Evolutionary conservation across 1,140 invertebrate genomes (phyloP).

Genomic region (Apis florea): DNA sequence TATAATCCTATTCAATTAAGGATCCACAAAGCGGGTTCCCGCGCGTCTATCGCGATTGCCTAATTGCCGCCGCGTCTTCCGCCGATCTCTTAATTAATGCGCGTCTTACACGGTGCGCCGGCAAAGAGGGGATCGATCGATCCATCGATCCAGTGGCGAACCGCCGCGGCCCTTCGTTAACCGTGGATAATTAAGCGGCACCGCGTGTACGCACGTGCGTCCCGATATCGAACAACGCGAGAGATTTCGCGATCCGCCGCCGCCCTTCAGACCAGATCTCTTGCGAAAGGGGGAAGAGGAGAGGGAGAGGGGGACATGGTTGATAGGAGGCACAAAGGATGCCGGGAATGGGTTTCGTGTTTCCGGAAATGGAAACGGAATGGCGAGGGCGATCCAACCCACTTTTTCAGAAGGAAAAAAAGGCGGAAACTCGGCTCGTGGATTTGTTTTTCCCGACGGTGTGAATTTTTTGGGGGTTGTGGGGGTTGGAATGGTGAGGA

Average conservation of each 20-base stretch:
- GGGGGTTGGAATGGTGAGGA: too few species aligned
- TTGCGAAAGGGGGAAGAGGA: not conserved
- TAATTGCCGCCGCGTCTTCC: slow-evolving; percentile 62
- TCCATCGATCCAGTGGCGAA: slow-evolving; percentile 38
- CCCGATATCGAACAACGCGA: slow-evolving; percentile 31
- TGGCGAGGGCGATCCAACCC: not conserved
- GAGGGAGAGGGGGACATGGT: too few species aligned
- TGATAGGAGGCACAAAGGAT: slow-evolving; percentile 30
- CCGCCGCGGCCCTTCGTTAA: slow-evolving; percentile 53
- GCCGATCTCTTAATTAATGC: slow-evolving; percentile 66
- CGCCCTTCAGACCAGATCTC: not conserved
- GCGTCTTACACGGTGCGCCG: slow-evolving; percentile 43
- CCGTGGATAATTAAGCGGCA: slow-evolving; percentile 56
- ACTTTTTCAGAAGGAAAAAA: not conserved
- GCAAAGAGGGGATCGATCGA: slow-evolving; percentile 50
- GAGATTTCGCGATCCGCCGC: slow-evolving; percentile 30
- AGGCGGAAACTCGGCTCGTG: not conserved
- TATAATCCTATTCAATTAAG: slow-evolving; percentile 62
- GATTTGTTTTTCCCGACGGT: not conserved
- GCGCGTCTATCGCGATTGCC: slow-evolving; percentile 55
- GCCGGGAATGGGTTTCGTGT: slow-evolving; percentile 25
- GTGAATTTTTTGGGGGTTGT: not conserved
- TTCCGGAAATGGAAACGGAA: slow-evolving; percentile 40
- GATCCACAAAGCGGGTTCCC: slow-evolving; percentile 42
- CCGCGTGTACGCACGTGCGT: slow-evolving; percentile 22